A percentile compares a stretch with the other conserved stretches of the same genome.
phyloP scores from a whole-genome alignment of 2,113 vertebrate genomes.

The Felis catus region F.catus_Fca126_mat1.0 CM031428.1:68726001-68726500 shows the following conservation, averaged over 20 bases:
- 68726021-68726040: constrained; percentile 81
- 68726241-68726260: not conserved
- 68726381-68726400: constrained; percentile 7
- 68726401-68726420: not conserved
- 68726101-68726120: constrained; percentile 48
- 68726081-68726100: not conserved
- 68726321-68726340: not conserved
- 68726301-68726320: not conserved
- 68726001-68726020: constrained; percentile 80
- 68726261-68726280: not conserved
- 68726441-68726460: not conserved
- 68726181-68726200: not conserved
- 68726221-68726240: constrained; percentile 12
- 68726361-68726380: not conserved
- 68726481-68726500: constrained; percentile 12
- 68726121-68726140: not conserved
- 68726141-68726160: constrained; percentile 1
- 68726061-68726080: not conserved
- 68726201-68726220: not conserved
- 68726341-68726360: not conserved
- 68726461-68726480: not conserved
- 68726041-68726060: not conserved
- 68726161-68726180: not conserved
- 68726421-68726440: not conserved
- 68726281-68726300: not conserved